These are phyloP conservation scores for Lepidocolaptes lacrymiger DNA, from an alignment of 2,797 vertebrate species.

Conservation along the genomic window DNA sequence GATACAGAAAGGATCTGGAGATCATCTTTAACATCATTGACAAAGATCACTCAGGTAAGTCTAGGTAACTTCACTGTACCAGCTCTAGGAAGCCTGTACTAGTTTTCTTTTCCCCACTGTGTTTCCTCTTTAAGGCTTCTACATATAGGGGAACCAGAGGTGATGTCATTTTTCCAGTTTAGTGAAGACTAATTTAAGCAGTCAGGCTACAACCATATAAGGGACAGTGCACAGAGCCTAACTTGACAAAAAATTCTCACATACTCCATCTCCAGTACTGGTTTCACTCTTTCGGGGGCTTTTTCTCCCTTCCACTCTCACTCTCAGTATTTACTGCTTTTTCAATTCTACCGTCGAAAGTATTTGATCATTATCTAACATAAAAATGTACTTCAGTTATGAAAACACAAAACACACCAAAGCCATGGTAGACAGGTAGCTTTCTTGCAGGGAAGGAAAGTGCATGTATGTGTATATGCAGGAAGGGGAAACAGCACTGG, in stretches of 20 bases:
- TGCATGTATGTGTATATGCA: rapidly evolving
- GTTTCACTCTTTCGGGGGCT: not conserved
- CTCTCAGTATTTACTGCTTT: not conserved
- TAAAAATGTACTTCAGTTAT: not conserved
- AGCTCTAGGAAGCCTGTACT: not conserved
- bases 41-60: slow-evolving; percentile 91
- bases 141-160: not conserved
- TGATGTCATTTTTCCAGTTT: slow-evolving; percentile 8
- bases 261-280: not conserved
- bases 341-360: not conserved
- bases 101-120: not conserved
- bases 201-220: not conserved
- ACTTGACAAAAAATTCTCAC: not conserved
- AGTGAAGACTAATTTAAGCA: slow-evolving; percentile 3
- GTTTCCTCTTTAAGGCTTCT: not conserved
- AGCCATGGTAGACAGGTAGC: not conserved
- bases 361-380: not conserved
- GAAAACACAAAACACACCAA: not conserved
- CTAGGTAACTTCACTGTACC: not conserved
- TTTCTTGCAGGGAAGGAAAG: not conserved
- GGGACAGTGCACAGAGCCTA: not conserved
- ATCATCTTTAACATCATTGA: slow-evolving; percentile 96
- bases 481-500: not conserved
- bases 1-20: slow-evolving; percentile 92
- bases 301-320: not conserved